A percentile compares a stretch with the other conserved stretches of the same genome.
Evolutionary conservation across 2,888 invertebrate species (phyloP).

Genomic region (Halictus quadricinctus): DNA sequence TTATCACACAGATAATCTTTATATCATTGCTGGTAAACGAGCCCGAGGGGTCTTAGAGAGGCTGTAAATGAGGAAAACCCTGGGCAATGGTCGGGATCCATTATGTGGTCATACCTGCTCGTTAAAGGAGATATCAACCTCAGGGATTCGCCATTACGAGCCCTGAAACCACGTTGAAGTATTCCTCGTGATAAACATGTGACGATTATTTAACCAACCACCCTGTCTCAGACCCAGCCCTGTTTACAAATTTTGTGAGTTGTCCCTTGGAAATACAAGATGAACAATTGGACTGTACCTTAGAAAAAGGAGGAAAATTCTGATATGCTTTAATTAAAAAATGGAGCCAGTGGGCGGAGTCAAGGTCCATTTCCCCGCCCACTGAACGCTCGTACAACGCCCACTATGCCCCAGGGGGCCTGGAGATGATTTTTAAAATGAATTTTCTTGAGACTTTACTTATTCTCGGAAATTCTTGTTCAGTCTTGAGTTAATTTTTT

Average conservation of each 20-base stretch:
- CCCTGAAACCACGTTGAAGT: conserved; percentile 21
- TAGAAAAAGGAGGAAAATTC: neutral
- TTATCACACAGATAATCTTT: conserved; percentile 57
- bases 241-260: neutral
- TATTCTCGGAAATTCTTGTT: no score
- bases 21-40: conserved; percentile 40
- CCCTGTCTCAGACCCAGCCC: neutral
- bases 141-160: conserved; percentile 20
- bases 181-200: conserved; percentile 22
- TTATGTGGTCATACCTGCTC: conserved; percentile 50
- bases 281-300: neutral
- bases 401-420: no score
- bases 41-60: conserved; percentile 35
- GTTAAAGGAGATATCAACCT: conserved; percentile 44
- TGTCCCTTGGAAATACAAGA: neutral
- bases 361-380: neutral
- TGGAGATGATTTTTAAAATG: no score
- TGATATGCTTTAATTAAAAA: neutral
- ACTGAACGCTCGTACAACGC: no score
- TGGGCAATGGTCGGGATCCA: conserved; percentile 26
- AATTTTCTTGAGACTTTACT: no score
- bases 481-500: no score
- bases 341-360: neutral
- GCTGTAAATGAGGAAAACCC: conserved; percentile 53
- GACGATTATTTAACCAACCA: conserved; percentile 32